phyloP scores from a whole-genome alignment of 2,113 vertebrate genomes.

The Zootoca vivipara region DNA sequence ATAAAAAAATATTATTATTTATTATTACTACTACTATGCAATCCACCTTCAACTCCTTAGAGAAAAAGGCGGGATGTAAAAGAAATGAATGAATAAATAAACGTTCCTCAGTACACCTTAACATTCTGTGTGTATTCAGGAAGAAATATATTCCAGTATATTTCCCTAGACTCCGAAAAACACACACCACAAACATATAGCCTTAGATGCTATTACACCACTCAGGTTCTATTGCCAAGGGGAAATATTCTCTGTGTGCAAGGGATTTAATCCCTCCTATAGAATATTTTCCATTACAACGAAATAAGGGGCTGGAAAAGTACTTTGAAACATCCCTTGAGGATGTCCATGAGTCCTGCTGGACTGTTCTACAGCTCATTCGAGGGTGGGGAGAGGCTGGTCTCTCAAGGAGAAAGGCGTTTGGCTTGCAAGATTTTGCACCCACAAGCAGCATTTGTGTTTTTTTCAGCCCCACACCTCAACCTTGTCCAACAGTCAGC shows the following conservation, averaged over 20 bases:
- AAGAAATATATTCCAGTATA: not conserved
- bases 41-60: no score
- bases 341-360: not conserved
- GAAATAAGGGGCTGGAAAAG: not conserved
- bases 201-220: not conserved
- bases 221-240: not conserved
- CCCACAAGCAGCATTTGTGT: no score
- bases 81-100: no score
- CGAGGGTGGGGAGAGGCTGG: no score
- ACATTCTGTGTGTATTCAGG: not conserved
- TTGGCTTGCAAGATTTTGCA: no score
- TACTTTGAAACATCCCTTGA: not conserved
- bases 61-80: no score
- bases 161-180: not conserved
- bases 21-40: no score
- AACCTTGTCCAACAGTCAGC: conserved; percentile 53
- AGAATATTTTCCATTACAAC: not conserved
- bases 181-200: not conserved
- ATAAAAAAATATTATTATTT: no score
- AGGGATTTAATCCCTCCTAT: not conserved
- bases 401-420: no score
- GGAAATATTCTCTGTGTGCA: not conserved
- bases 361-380: not conserved
- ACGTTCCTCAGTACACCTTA: not conserved
- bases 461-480: conserved; percentile 3